Conservation (phyloP, 2,113 vertebrate species). For the Brevimyrus niger region DNA sequence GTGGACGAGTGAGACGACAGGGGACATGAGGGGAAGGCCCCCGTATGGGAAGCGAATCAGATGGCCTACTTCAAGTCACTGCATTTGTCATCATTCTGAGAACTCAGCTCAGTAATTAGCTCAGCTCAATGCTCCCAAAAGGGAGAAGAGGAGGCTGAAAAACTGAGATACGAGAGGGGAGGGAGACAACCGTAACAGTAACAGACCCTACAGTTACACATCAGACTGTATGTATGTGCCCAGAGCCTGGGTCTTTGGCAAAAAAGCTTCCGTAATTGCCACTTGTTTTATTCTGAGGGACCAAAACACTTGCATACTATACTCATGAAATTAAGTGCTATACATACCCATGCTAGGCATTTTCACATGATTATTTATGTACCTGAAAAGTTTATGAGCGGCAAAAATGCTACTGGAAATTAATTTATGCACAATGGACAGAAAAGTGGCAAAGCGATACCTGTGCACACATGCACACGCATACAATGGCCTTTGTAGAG, state of each 20-base stretch:
- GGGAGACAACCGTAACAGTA: conserved; percentile 16
- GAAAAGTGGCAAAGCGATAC: not conserved
- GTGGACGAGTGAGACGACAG: conserved; percentile 14
- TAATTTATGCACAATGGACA: conserved; percentile 22
- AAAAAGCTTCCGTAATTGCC: conserved; percentile 40
- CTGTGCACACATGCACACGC: not conserved
- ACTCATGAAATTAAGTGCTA: conserved; percentile 50
- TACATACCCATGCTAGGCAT: conserved; percentile 32
- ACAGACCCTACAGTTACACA: conserved; percentile 35
- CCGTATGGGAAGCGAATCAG: conserved; percentile 3
- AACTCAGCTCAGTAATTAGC: not conserved
- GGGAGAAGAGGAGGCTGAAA: not conserved
- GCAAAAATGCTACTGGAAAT: conserved; percentile 26
- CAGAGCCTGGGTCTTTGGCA: conserved; percentile 24
- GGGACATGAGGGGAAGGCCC: conserved; percentile 19
- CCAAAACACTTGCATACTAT: conserved; percentile 39
- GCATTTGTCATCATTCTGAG: conserved; percentile 13
- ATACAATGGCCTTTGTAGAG: not conserved
- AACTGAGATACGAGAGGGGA: not conserved
- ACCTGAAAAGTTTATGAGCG: conserved; percentile 38
- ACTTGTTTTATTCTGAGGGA: conserved; percentile 26
- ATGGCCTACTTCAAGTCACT: conserved; percentile 20
- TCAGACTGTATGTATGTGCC: conserved; percentile 34
- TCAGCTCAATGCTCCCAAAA: not conserved
- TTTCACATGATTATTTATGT: conserved; percentile 46